A percentile compares a stretch with the other conserved stretches of the same genome.
Evolutionary conservation across 1,140 invertebrate species (phyloP).

Genomic region (Marisa cornuarietis): DNA sequence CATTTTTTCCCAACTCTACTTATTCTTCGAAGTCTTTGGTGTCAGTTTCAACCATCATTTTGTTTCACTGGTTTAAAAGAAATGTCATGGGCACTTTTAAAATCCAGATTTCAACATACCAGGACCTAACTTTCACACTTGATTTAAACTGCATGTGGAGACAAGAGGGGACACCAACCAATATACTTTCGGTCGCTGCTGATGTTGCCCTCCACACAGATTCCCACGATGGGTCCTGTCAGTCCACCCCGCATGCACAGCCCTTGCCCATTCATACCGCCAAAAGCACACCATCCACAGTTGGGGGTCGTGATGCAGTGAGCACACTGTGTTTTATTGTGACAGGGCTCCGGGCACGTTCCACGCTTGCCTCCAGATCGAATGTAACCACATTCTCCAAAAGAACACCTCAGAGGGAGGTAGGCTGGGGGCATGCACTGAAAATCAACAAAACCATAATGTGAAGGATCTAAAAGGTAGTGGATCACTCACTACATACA

Average conservation of each 20-base stretch:
- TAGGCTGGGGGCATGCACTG: constrained; percentile 87
- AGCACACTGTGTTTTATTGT: constrained; percentile 83
- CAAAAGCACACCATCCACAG: constrained; percentile 74
- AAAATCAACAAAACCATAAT: constrained; percentile 34
- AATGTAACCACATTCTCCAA: constrained; percentile 84
- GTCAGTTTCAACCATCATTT: no score
- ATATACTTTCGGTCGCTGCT: constrained; percentile 28
- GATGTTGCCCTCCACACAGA: constrained; percentile 53
- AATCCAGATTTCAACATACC: no score
- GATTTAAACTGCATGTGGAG: no score
- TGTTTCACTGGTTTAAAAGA: no score
- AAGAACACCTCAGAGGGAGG: constrained; percentile 85
- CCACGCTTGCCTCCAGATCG: constrained; percentile 70
- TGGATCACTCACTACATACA: no score
- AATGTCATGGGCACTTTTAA: no score
- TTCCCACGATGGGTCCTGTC: constrained; percentile 59
- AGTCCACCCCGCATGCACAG: constrained; percentile 67
- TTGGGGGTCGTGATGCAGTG: constrained; percentile 85
- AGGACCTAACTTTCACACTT: no score
- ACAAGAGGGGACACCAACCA: background rate
- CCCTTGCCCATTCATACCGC: constrained; percentile 66
- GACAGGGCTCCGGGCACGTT: constrained; percentile 83
- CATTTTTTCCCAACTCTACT: no score
- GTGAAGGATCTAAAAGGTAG: no score
- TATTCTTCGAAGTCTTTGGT: no score